Percentiles rank a stretch among this genome's conserved stretches.
Evolutionary conservation across 2,888 invertebrate species (phyloP).

Genomic region (Actias luna): DNA sequence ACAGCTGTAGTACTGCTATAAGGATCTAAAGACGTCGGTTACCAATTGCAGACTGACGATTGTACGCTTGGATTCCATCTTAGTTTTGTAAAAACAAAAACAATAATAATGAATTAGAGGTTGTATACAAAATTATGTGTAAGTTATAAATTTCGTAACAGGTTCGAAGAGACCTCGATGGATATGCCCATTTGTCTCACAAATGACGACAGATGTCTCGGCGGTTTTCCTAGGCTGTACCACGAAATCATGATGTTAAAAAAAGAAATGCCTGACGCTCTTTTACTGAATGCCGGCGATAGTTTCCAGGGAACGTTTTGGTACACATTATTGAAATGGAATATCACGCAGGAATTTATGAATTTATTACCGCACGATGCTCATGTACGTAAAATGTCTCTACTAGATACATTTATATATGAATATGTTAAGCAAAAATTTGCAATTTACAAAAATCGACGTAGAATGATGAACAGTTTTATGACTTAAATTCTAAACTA

Average conservation of each 20-base stretch:
- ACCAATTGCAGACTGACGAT: no score
- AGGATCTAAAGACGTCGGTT: no score
- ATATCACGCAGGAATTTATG: conserved; percentile 87
- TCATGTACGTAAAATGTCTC: conserved; percentile 79
- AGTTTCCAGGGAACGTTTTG: conserved; percentile 92
- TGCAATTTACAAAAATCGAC: no score
- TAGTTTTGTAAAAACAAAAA: no score
- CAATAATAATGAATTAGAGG: no score
- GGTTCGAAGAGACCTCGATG: conserved; percentile 83
- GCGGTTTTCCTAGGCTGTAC: conserved; percentile 86
- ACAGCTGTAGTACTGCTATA: no score
- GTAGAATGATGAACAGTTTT: no score
- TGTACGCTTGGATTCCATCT: no score
- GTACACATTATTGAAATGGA: conserved; percentile 88
- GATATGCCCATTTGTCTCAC: conserved; percentile 78
- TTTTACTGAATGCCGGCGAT: conserved; percentile 91
- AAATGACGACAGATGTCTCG: conserved; percentile 80
- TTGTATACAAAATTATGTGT: no score
- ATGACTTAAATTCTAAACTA: no score
- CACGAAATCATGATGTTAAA: conserved; percentile 75
- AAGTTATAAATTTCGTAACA: conserved; percentile 38
- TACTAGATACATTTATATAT: not conserved
- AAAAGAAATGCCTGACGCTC: conserved; percentile 75
- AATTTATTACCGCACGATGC: conserved; percentile 89
- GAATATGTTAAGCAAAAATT: no score